Base-by-base conservation (phyloP, 2,888 invertebrate species). In the Operophtera brumata region DNA sequence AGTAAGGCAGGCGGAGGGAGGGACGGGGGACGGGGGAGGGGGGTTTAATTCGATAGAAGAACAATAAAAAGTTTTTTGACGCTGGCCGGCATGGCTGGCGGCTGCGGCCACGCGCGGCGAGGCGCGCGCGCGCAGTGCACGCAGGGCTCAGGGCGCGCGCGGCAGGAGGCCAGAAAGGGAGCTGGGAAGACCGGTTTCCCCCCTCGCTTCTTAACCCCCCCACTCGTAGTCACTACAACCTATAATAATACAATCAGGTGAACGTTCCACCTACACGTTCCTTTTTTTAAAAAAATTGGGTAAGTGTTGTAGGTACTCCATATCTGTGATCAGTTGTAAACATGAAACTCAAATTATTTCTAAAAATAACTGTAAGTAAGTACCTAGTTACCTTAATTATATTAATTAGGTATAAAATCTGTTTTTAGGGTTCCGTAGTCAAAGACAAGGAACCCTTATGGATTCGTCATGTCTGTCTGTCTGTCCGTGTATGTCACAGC, bases 51-150 rank as follows among this genome's bases (percentile, higher is more conserved):
- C 76, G 73, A 62, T 67, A 62, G 70, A 57, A 66, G 58, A 65
- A 69, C 71, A 76, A 78, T 82, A 78, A 79, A 77, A 82, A 80
- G 78, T 79, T 77, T 78, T 78, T 78, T 73, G 78, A 78, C 75
- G 77, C 67, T 64, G 62, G 66, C 48, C 26, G 47, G 26, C 45
- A n/a, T n/a, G n/a, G n/a, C n/a, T 14, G 40, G 43, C 48, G 46
- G 40, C 47, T 56, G 65, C 60, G 55, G 49, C 28, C 36, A 20
- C 40, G 46, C 14, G 37, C 43, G 10, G 61, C 4, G 2, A 2
- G 20, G 20, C 20, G 2, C 20, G 20, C 2, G 4, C 4, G 20
- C 20, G 20, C 20, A 20, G 20, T 20, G 58, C 64, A 47, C 32
- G 63, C 53, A 47, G 54, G 53, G 60, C 56, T 20, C 74, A 67